phyloP scores from a whole-genome alignment of 2,888 invertebrate genomes.

The Megalurothrips usitatus region DNA sequence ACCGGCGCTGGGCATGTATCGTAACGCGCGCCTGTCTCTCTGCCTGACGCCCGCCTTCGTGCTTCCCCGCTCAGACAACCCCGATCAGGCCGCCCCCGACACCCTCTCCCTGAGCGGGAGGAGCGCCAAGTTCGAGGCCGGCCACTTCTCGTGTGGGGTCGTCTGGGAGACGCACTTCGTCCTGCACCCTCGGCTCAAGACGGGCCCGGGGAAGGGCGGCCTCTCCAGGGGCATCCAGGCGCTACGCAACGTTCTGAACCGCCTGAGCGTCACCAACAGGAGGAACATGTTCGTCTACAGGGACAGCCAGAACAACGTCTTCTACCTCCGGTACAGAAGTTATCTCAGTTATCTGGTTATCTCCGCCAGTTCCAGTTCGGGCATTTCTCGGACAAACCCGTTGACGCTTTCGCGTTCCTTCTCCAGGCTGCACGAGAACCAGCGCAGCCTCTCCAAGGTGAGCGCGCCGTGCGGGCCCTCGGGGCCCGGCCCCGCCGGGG shows the following conservation, averaged over 20 bases:
- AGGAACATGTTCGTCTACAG: conserved; percentile 73
- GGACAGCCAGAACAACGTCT: conserved; percentile 59
- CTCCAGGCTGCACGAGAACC: conserved; percentile 48
- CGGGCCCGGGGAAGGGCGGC: conserved; percentile 56
- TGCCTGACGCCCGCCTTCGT: too few species aligned
- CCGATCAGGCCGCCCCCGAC: neutral
- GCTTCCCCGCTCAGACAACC: neutral
- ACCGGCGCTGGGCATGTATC: too few species aligned
- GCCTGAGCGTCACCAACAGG: conserved; percentile 66
- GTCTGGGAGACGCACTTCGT: conserved; percentile 66
- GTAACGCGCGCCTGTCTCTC: too few species aligned
- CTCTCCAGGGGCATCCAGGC: conserved; percentile 61
- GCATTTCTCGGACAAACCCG: too few species aligned
- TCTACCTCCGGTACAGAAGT: conserved; percentile 51
- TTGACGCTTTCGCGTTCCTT: neutral
- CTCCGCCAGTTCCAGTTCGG: too few species aligned
- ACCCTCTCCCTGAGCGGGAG: conserved; percentile 43
- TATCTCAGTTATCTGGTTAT: neutral
- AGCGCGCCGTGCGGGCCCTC: conserved; percentile 43
- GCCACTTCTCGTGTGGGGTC: conserved; percentile 68
- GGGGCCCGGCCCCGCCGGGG: neutral
- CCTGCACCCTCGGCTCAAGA: conserved; percentile 66
- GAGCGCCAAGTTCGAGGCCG: conserved; percentile 54
- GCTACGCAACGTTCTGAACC: conserved; percentile 59
- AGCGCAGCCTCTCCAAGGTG: conserved; percentile 42